Evolutionary conservation across 2,113 vertebrate genomes (phyloP).

Genomic region (Mobula hypostoma): DNA sequence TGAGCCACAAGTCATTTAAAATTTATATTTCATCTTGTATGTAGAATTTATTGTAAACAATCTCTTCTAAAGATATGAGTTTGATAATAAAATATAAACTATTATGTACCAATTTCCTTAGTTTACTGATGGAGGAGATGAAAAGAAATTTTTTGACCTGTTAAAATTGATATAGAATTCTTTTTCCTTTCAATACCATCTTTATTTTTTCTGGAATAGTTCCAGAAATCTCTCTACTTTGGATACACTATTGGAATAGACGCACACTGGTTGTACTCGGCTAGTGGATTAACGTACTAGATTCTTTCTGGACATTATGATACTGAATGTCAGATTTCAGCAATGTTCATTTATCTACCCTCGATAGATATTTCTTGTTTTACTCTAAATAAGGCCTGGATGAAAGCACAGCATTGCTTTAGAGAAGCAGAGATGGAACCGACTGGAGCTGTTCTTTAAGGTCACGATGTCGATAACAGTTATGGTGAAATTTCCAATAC

Average conservation of each 20-base stretch:
- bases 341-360: not conserved
- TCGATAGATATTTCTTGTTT: not conserved
- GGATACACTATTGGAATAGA: not conserved
- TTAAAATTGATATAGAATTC: not conserved
- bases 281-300: not conserved
- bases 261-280: not conserved
- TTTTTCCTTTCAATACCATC: not conserved
- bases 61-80: not conserved
- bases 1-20: not conserved
- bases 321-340: not conserved
- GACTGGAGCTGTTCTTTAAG: not conserved
- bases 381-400: not conserved
- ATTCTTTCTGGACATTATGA: not conserved
- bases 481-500: not conserved
- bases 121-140: not conserved
- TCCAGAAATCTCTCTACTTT: not conserved
- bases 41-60: not conserved
- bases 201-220: not conserved
- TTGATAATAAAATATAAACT: not conserved
- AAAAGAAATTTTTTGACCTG: not conserved
- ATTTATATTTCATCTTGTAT: not conserved
- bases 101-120: not conserved
- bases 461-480: not conserved
- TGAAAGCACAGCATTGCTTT: not conserved
- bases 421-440: not conserved